These are phyloP conservation scores for Lepidurus packardi DNA, from an alignment of 1,140 invertebrate genomes.

Conservation along the genomic window DNA sequence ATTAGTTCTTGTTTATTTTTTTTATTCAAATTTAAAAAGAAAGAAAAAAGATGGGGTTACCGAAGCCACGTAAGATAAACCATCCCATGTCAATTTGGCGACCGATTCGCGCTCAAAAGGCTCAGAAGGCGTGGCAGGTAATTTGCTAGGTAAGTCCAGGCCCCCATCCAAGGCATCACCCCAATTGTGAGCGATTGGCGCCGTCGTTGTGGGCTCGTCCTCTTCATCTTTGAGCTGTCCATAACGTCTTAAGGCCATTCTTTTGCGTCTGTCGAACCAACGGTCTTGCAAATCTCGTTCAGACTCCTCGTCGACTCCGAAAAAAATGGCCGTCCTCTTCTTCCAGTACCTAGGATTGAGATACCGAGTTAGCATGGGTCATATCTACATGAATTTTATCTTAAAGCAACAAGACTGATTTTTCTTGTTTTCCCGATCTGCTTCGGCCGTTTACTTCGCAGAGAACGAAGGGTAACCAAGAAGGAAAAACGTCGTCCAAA, in stretches of 20 bases:
- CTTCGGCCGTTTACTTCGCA: neutral
- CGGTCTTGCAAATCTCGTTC: slow-evolving; percentile 61
- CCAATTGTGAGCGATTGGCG: neutral
- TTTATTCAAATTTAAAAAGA: too few relatives aligned
- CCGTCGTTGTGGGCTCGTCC: neutral
- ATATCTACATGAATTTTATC: too few relatives aligned
- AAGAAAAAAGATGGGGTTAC: slow-evolving; percentile 45
- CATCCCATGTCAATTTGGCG: slow-evolving; percentile 59
- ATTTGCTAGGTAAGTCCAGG: slow-evolving; percentile 12
- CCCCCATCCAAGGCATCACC: neutral
- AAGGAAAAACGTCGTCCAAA: too few relatives aligned
- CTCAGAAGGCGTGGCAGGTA: slow-evolving; percentile 5
- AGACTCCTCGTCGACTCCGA: slow-evolving; percentile 66
- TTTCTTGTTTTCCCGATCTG: neutral
- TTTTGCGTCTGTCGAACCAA: slow-evolving; percentile 66
- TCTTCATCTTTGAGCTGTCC: slow-evolving; percentile 28
- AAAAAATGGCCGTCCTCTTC: slow-evolving; percentile 68
- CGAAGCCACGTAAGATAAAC: slow-evolving; percentile 62
- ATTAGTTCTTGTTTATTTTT: too few relatives aligned
- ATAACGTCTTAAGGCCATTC: slow-evolving; percentile 55
- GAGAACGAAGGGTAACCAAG: neutral
- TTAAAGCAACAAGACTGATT: too few relatives aligned
- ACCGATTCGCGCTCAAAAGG: slow-evolving; percentile 57
- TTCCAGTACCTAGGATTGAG: slow-evolving; percentile 55
- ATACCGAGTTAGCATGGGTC: neutral